Evolutionary conservation across 2,888 invertebrate species (phyloP), one percentile per base, ranked within the genome.

Genomic region (Mythimna vitellina): DNA sequence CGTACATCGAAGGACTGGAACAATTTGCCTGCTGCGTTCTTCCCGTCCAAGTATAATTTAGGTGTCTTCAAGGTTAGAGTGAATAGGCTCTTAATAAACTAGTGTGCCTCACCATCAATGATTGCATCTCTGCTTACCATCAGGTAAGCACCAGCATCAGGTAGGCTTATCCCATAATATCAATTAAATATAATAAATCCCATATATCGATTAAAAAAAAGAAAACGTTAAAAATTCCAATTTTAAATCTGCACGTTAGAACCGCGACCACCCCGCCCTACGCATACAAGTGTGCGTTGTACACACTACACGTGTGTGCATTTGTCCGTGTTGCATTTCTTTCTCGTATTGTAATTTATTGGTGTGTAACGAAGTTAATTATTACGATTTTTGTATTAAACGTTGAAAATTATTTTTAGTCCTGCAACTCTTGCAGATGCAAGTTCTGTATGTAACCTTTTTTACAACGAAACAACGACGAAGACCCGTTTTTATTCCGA

Each of bases 341-440:
- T 95, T 95, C 94, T 95, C 92, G 93, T 94, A 95, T 96, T 95
- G 96, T 96, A 95, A 96, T 96, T 96, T 96, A 96, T 96, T 94
- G 94, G 95, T 93, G 95, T 96, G 96, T 95, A 96, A 95, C 95
- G 93, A 95, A 95, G 95, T 96, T 96, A 96, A 96, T 96, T 96
- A 96, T 96, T 96, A 93, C 94, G 93, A 96, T 96, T 96, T 96
- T 96, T 96, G 96, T 95, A 96, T 96, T 96, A 96, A 96, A 96
- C 95, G 95, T 93, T 95, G 95, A 92, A 96, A 95, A 96, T 96
- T 95, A 96, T 96, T 96, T 96, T 96, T 95, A 96, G 92, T 93
- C 81, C 89, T 88, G 92, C 93, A 93, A 96, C 92, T 93, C 80
- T 89, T 88, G 92, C 93, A 93, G 92, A 93, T 92, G 92, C 91